A percentile compares a stretch with the other conserved stretches of the same genome.
These are phyloP conservation scores for Halichondria panicea DNA, from an alignment of 37 sponge, comb jelly and placozoan species.

Conservation along the genomic window DNA sequence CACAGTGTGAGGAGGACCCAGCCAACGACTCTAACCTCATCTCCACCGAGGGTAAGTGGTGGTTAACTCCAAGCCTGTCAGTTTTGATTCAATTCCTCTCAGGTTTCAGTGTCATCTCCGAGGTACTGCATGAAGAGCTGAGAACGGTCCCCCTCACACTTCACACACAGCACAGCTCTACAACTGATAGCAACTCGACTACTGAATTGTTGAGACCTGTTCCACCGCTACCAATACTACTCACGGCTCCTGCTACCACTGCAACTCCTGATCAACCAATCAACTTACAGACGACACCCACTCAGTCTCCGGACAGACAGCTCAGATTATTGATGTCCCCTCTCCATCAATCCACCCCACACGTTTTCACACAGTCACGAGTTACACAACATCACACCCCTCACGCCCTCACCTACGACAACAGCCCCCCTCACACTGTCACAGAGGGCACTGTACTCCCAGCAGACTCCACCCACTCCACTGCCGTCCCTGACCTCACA, in stretches of 20 bases:
- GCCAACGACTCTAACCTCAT: slow-evolving; percentile 11
- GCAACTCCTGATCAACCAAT: neutral
- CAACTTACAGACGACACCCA: neutral
- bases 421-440: neutral
- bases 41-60: slow-evolving; percentile 4
- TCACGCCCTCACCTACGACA: neutral
- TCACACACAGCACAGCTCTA: neutral
- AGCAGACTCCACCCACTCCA: neutral
- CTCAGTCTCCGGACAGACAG: neutral
- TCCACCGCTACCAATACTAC: neutral
- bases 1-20: neutral
- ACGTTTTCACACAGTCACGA: slow-evolving; percentile 16
- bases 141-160: neutral
- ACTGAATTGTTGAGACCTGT: slow-evolving; percentile 19
- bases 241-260: neutral
- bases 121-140: slow-evolving; percentile 28
- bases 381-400: neutral
- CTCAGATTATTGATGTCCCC: slow-evolving; percentile 12
- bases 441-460: neutral
- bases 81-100: too few relatives aligned
- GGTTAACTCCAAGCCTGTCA: neutral
- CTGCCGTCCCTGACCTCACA: slow-evolving; percentile 1
- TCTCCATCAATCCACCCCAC: slow-evolving; percentile 36
- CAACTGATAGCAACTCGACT: slow-evolving; percentile 13
- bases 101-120: slow-evolving; percentile 17